phyloP scores from a whole-genome alignment of 2,888 invertebrate species.

The Xestia ashworthii region DNA sequence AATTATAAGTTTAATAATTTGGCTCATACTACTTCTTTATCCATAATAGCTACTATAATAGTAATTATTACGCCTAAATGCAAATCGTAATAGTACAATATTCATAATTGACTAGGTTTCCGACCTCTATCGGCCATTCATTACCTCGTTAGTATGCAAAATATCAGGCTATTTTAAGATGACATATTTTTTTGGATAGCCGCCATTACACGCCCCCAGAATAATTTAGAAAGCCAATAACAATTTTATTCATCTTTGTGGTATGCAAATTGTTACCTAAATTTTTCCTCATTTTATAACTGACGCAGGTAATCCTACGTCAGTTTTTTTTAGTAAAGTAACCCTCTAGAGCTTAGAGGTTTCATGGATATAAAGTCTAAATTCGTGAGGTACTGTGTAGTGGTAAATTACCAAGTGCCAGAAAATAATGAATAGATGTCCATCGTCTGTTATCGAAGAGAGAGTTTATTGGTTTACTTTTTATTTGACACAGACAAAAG shows the following conservation, averaged over 20 bases:
- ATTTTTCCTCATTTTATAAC: not conserved
- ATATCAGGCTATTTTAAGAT: constrained; percentile 22
- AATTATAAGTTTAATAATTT: not conserved
- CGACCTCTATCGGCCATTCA: constrained; percentile 24
- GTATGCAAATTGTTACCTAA: too few relatives aligned
- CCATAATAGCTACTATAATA: not conserved
- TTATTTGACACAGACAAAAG: not conserved
- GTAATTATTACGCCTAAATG: constrained; percentile 5
- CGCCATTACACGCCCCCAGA: constrained; percentile 32
- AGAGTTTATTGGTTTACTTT: not conserved
- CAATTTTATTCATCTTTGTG: constrained; percentile 28
- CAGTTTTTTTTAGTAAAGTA: not conserved
- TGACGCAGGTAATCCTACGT: too few relatives aligned
- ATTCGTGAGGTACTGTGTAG: not conserved
- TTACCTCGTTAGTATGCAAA: constrained; percentile 39
- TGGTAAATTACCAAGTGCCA: too few relatives aligned
- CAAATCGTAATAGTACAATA: constrained; percentile 1
- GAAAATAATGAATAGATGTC: not conserved
- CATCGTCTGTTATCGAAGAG: not conserved
- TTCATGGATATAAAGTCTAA: too few relatives aligned
- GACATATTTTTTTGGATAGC: constrained; percentile 30
- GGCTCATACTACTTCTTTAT: not conserved
- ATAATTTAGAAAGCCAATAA: constrained; percentile 39
- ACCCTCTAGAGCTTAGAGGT: too few relatives aligned
- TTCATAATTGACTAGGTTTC: constrained; percentile 4